Base-by-base conservation (phyloP, 1,140 invertebrate genomes). In the Brachionus rotundiformis region DNA sequence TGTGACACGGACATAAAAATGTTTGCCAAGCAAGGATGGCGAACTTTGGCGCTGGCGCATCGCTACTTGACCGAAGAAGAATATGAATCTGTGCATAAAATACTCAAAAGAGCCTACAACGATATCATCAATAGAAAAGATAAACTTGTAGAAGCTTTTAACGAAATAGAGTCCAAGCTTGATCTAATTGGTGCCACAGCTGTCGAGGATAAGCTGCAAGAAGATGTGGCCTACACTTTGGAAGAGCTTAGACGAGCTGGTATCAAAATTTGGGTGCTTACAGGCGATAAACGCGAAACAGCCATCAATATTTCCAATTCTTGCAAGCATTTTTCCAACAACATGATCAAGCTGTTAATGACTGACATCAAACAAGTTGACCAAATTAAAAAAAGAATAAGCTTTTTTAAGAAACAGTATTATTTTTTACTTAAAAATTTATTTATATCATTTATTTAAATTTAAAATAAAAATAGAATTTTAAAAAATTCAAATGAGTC, bases 301-400 rank as follows among this genome's bases (percentile, higher is more conserved):
- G 76, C 76, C 19, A 98, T 99, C 82, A 98, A 98, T 88, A 98
- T 99, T 86, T 96, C 90, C 33, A 95, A 98, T 87, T 81, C 95
- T 0, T 94, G 94, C n/a, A 92, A 93, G 84, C 89, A 65, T 39
- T 81, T 81, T 68, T 63, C 54, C 2, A 65, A 25, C 13, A 54
- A 81, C 27, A 81, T 68, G 61, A 41, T 44, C 29, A 81, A 47
- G 49, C 31, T 81, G 13, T 31, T 65, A 11, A 63, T 81, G 59
- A 81, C 79, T 47, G 61, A 81, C 25, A 65, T 81, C 0, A 65
- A 81, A 39, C n/a, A 81, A n/a, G 27, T 31, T 7, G 31, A 47
- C 2, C 23, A 65, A 29, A 65, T 81, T 27, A 44, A 71, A 27
- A 65, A 49, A 29, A 65, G 61, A 47, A 19, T 81, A 5, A 47